Conservation (phyloP, 1,140 invertebrate species). For the Pseudomyrmex cubaensis region DNA sequence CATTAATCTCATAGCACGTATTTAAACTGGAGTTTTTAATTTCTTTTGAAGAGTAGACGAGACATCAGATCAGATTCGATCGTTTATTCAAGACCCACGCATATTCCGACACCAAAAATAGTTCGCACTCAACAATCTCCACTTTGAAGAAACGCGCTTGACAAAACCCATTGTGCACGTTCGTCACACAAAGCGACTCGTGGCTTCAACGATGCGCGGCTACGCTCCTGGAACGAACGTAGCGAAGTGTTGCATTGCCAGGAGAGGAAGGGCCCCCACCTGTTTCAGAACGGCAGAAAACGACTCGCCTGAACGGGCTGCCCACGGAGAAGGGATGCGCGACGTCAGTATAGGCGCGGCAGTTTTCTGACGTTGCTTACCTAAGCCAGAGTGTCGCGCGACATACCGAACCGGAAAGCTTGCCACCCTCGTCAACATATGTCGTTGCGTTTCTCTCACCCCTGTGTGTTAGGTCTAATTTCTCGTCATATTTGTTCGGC, state of each 20-base stretch:
- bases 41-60: no score
- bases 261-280: conserved; percentile 78
- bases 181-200: background rate
- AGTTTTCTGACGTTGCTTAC: conserved; percentile 80
- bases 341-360: conserved; percentile 80
- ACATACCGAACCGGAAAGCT: conserved; percentile 23
- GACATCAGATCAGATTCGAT: no score
- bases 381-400: conserved; percentile 49
- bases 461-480: conserved; percentile 18
- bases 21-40: background rate
- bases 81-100: no score
- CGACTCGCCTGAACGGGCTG: conserved; percentile 64
- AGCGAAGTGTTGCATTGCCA: conserved; percentile 73
- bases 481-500: background rate
- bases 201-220: background rate
- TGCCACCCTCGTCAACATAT: conserved; percentile 28
- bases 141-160: no score
- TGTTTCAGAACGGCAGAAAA: conserved; percentile 74
- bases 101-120: no score
- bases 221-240: conserved; percentile 68
- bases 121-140: no score
- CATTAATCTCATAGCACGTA: background rate
- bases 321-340: conserved; percentile 75
- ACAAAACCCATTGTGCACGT: no score
- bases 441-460: conserved; percentile 6